Base-by-base conservation (phyloP, 2,888 invertebrate species). In the Sarcophaga carnaria region DNA sequence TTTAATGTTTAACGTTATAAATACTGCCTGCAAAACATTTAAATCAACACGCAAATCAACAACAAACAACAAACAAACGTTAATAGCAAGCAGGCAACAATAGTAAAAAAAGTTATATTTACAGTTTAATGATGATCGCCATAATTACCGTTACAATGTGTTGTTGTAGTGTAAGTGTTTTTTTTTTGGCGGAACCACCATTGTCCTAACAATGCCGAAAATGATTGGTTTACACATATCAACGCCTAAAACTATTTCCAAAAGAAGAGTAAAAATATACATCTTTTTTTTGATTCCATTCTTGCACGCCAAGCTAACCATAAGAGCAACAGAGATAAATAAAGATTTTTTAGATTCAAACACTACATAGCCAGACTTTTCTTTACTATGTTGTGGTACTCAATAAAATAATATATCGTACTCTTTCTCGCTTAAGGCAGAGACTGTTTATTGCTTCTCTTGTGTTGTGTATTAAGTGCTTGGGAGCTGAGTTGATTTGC, bases 141-240 rank as follows among this genome's bases (percentile, higher is more conserved):
- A 93, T 93, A 93, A 93, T 92, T 92, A 92, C 91, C 91, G 91
- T 92, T 92, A 91, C 91, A 89, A 37, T 17, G 22, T 17, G 62
- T 47, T 89, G 54, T 14, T 14, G 12, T 12, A 17, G 14, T 14
- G 2, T 49, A 5, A 17, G 14, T 17, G 3, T 54, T 54, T 17
- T 14, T 0, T 54, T 0, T 54, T 14, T 14, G 12, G 17, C 12
- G 17, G 89, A 91, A 91, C 92, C 93, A 92, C 93, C 93, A 93
- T 93, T 93, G 92, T 90, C 83, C 88, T 83, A 86, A 79, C 83
- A 82, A 77, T 76, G 4, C 54, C 88, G 88, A 88, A 49, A 67
- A 66, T 89, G 91, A 92, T 92, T 92, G 92, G 92, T 88, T 54
- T 54, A 88, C 79, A 2, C 64, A 69, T 81, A 64, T 74, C 64